Evolutionary conservation across 2,888 invertebrate genomes (phyloP), one percentile per base, ranked within the genome.

Genomic region (Hoplodrina blanda): DNA sequence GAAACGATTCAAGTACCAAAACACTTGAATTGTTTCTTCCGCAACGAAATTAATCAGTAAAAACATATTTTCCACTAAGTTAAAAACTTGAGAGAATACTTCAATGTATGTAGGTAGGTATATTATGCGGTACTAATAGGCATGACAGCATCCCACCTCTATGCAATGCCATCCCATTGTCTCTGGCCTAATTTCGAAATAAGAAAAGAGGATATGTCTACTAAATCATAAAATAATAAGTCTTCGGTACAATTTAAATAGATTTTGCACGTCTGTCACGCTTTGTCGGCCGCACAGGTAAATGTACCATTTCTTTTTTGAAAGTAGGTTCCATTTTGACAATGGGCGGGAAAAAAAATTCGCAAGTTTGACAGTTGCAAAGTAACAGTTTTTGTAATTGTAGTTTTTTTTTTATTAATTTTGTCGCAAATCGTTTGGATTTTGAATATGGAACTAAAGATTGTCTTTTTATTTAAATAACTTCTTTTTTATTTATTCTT

Each of bases 221-320:
- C 72, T 84, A 85, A 85, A 84, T 84, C 84, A 85, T 85, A 84
- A 78, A 85, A 69, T 67, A 78, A 78, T 76, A 72, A 62, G 49
- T 57, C 44, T 62, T 84, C 80, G 80, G 73, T 77, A 76, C 69
- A 61, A 70, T 85, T 82, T 81, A 67, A 78, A 78, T 80, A 75
- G 76, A 81, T 82, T 87, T 81, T 75, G 80, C 84, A 82, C 85
- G 86, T 85, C 87, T 69, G 80, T 88, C 86, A 86, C n/a, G 54
- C 82, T 85, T 86, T 88, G 86, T 86, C 85, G 85, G 85, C 30
- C 46, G 30, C 33, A 57, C 86, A 88, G 89, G 88, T 87, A 88
- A 59, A 11, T 54, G 54, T 33, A 44, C 72, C 69, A 68, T 76
- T 82, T 82, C 86, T 85, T 83, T 61, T 81, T 82, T 55, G 78